Evolutionary conservation across 2,113 vertebrate genomes (phyloP).

Genomic region (Toxotes jaculatrix): DNA sequence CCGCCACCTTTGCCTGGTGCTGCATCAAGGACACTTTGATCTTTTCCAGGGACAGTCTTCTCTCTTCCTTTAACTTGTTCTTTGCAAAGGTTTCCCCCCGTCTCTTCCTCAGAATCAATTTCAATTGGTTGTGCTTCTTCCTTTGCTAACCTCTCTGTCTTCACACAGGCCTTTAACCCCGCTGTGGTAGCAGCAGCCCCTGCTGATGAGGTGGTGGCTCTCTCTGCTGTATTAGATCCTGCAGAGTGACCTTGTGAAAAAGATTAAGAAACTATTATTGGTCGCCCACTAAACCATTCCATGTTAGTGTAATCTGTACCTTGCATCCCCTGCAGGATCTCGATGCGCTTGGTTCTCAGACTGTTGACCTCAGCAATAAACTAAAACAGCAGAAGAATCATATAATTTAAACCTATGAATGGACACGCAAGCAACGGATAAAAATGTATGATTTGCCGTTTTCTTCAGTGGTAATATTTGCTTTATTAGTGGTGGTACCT

Average conservation of each 20-base stretch:
- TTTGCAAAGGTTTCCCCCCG: neutral
- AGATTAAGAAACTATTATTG: conserved; percentile 1
- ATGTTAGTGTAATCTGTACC: conserved; percentile 73
- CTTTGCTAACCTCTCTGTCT: neutral
- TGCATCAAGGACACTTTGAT: neutral
- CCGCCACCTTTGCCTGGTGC: neutral
- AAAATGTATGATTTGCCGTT: neutral
- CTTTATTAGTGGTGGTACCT: conserved; percentile 81
- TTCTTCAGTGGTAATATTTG: neutral
- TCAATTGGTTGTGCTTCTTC: neutral
- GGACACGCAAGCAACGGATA: neutral
- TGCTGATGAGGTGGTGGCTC: neutral
- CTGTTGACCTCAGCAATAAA: conserved; percentile 90
- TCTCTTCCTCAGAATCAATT: neutral
- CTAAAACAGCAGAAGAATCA: conserved; percentile 73
- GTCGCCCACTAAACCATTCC: neutral
- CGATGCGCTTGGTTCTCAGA: conserved; percentile 91
- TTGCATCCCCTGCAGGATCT: conserved; percentile 93
- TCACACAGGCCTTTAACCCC: no score
- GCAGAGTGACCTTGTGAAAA: conserved; percentile 53
- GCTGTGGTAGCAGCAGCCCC: neutral
- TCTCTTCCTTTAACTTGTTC: neutral
- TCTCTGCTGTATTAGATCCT: conserved; percentile 14
- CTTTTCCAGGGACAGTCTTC: neutral
- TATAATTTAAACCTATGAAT: neutral